A percentile compares a stretch with the other conserved stretches of the same genome.
Conservation (phyloP, 2,113 vertebrate species). For the Ascaphus truei region DNA sequence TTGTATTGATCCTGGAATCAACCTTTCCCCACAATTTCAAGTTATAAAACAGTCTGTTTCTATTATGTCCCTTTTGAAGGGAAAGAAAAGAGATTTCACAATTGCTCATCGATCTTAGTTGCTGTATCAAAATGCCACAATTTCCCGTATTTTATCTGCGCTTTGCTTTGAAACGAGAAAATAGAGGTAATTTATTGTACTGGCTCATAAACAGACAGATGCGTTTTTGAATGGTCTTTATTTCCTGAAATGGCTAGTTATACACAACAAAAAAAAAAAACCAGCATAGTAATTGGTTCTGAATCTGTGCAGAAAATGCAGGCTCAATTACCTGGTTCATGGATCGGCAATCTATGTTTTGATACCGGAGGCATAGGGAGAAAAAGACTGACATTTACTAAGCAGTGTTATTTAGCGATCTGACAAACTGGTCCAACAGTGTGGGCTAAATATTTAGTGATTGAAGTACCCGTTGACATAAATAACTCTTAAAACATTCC, state of each 20-base stretch:
- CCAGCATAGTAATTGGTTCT: too few relatives aligned
- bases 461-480: too few relatives aligned
- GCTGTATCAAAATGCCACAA: conserved; percentile 14
- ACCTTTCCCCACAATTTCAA: conserved; percentile 46
- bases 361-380: too few relatives aligned
- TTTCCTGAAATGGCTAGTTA: neutral
- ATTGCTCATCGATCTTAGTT: conserved; percentile 8
- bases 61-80: conserved; percentile 3
- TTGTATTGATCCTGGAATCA: conserved; percentile 48
- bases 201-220: neutral
- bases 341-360: too few relatives aligned
- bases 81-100: conserved; percentile 19
- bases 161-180: conserved; percentile 6
- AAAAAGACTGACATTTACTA: too few relatives aligned
- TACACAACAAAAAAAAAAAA: too few relatives aligned
- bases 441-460: too few relatives aligned
- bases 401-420: too few relatives aligned
- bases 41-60: conserved; percentile 4
- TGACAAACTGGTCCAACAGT: too few relatives aligned
- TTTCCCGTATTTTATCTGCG: neutral
- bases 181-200: neutral
- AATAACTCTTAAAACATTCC: too few relatives aligned
- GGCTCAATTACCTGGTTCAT: too few relatives aligned
- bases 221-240: neutral
- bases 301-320: too few relatives aligned